Base-by-base conservation (phyloP, 2,113 vertebrate species). In the Monopterus albus region DNA sequence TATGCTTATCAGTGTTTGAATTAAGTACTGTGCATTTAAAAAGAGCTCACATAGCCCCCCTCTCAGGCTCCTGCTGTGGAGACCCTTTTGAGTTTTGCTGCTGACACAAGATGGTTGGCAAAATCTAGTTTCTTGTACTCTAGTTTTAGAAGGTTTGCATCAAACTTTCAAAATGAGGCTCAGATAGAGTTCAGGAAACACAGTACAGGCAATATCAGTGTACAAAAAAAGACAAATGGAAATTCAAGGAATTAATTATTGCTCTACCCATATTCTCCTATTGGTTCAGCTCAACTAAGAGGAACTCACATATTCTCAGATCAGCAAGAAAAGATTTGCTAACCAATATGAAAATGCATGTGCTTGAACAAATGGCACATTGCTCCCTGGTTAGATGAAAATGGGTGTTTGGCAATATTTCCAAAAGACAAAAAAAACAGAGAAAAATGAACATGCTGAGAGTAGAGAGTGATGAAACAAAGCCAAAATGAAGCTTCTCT, bases 1-100 rank as follows among this genome's bases (percentile, higher is more conserved):
- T n/a, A 36, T 47, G 65, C 78, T 89, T 88, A 88, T 88, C 77
- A 23, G 43, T 67, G 81, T 82, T 86, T 79, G 40, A 82, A 87
- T 81, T 76, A 72, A 75, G 53, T 33, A 14, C 42, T 21, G 65
- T 58, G 39, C 62, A 63, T 82, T 83, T 70, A 47, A 56, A 81
- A 79, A 68, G 47, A 43, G 39, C 51, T 79, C 65, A 51, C 56
- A 42, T 9, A 7, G 21, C 35, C 43, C 12, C 11, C 17, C 46
- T 57, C 42, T 13, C 13, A 6, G 21, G 58, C 35, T 29, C 29
- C 17, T 3, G 6, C 71, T 23, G 33, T 4, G 2, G 52, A 77
- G 39, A 68, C 29, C 3, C 15, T 62, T 58, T 51, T 56, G 36
- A 64, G 57, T 81, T 75, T 59, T 50, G 64, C 18, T 69, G 46